Conservation (phyloP, 2,888 invertebrate species). For the Drosophila recens region DNA sequence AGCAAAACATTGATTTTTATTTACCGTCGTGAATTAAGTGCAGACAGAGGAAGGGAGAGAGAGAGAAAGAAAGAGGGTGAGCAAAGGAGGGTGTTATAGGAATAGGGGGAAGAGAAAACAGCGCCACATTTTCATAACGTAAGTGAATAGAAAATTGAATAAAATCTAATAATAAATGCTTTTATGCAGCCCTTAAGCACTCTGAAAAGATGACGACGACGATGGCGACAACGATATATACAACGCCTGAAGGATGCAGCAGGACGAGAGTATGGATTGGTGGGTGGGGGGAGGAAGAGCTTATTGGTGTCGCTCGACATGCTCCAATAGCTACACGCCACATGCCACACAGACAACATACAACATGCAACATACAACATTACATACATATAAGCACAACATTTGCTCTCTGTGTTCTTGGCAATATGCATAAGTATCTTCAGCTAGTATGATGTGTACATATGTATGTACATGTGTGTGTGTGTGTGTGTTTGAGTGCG, state of each 20-base stretch:
- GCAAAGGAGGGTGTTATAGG: conserved; percentile 1
- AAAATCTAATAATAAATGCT: conserved; percentile 81
- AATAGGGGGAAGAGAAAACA: conserved; percentile 12
- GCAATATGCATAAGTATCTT: conserved; percentile 62
- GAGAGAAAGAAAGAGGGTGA: conserved; percentile 8
- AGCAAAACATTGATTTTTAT: conserved; percentile 75
- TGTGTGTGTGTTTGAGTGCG: conserved; percentile 35
- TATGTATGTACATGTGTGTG: conserved; percentile 10
- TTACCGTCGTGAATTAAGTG: conserved; percentile 74
- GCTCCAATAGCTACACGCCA: conserved; percentile 63
- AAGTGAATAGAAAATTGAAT: conserved; percentile 81
- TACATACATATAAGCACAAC: conserved; percentile 42
- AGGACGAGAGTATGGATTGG: background rate
- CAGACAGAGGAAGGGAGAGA: conserved; percentile 31
- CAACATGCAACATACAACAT: conserved; percentile 1
- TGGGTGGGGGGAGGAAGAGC: conserved; percentile 13
- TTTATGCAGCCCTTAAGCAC: conserved; percentile 81
- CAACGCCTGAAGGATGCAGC: conserved; percentile 34
- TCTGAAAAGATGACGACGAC: conserved; percentile 73
- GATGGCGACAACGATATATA: conserved; percentile 59
- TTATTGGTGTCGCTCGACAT: conserved; percentile 71
- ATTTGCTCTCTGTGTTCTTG: conserved; percentile 58
- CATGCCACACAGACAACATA: conserved; percentile 25
- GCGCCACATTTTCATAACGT: conserved; percentile 79
- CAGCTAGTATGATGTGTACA: conserved; percentile 7